Percentiles rank a stretch among this genome's conserved stretches.
phyloP scores from a whole-genome alignment of 2,797 vertebrate species.

The Emys orbicularis region DNA sequence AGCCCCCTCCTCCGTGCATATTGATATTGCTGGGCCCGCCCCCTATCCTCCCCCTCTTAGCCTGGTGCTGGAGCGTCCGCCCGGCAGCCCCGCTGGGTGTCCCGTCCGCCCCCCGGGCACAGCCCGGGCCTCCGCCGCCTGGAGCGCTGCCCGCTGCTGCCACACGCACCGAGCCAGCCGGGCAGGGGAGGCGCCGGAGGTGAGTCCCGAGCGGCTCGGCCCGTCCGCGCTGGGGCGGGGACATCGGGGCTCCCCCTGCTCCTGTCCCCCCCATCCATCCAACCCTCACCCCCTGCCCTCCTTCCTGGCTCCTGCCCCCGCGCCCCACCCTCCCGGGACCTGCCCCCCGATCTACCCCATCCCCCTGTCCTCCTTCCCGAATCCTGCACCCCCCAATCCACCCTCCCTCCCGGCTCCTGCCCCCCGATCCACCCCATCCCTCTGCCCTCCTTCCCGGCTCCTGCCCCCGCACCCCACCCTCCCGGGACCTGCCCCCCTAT shows the following conservation, averaged over 20 bases:
- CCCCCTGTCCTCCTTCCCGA: too few relatives aligned
- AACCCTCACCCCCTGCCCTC: background rate
- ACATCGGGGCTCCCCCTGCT: too few relatives aligned
- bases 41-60: background rate
- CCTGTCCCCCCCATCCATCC: background rate
- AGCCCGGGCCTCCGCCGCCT: background rate
- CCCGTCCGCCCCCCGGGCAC: background rate
- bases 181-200: background rate
- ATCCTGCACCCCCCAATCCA: too few relatives aligned
- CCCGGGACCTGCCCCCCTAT: too few relatives aligned
- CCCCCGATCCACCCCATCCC: too few relatives aligned
- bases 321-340: background rate
- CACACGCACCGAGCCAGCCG: background rate
- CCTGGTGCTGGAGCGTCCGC: background rate
- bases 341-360: background rate
- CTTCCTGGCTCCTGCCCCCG: too few relatives aligned
- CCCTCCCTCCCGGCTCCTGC: too few relatives aligned
- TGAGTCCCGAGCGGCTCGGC: background rate
- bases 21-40: background rate
- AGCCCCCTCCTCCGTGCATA: background rate
- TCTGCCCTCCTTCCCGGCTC: too few relatives aligned
- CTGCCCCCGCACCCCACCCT: too few relatives aligned
- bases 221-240: background rate
- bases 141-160: background rate
- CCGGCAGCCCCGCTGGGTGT: background rate